A percentile compares a stretch with the other conserved stretches of the same genome.
phyloP scores from a whole-genome alignment of 1,140 invertebrate species.

The Zaprionus kolodkinae region DNA sequence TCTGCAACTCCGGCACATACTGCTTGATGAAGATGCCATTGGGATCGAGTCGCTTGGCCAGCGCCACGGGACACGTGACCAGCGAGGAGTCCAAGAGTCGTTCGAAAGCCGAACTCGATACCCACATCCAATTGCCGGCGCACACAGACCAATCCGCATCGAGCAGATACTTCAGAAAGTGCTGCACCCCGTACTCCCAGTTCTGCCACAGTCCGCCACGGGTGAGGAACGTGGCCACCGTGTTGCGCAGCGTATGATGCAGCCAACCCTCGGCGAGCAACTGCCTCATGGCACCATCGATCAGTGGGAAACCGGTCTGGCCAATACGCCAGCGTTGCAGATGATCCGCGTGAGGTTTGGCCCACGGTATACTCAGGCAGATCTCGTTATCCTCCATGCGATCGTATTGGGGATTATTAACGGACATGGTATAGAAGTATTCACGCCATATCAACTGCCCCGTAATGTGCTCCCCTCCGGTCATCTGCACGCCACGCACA shows the following conservation, averaged over 20 bases:
- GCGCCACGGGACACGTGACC: constrained; percentile 88
- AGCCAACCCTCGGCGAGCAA: constrained; percentile 87
- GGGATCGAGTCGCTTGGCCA: constrained; percentile 89
- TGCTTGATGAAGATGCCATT: constrained; percentile 88
- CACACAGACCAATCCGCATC: constrained; percentile 91
- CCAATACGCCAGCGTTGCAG: constrained; percentile 88
- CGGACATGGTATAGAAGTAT: constrained; percentile 91
- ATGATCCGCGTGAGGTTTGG: constrained; percentile 85
- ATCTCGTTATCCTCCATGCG: constrained; percentile 90
- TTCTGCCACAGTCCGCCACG: constrained; percentile 90
- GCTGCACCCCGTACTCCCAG: constrained; percentile 89
- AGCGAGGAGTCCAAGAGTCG: constrained; percentile 87
- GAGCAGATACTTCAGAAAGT: constrained; percentile 88
- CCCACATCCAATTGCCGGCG: constrained; percentile 93
- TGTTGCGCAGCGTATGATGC: constrained; percentile 89
- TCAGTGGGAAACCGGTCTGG: constrained; percentile 90
- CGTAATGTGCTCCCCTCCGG: constrained; percentile 84
- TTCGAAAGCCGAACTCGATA: constrained; percentile 90
- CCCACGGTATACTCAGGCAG: constrained; percentile 91
- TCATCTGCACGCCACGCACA: constrained; percentile 59
- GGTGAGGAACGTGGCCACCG: constrained; percentile 90
- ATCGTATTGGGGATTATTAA: constrained; percentile 88
- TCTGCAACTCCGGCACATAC: constrained; percentile 89
- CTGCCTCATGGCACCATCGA: constrained; percentile 91
- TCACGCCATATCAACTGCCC: constrained; percentile 92